Evolutionary conservation across 2,888 invertebrate species (phyloP).

Genomic region (Pediacus dermestoides): DNA sequence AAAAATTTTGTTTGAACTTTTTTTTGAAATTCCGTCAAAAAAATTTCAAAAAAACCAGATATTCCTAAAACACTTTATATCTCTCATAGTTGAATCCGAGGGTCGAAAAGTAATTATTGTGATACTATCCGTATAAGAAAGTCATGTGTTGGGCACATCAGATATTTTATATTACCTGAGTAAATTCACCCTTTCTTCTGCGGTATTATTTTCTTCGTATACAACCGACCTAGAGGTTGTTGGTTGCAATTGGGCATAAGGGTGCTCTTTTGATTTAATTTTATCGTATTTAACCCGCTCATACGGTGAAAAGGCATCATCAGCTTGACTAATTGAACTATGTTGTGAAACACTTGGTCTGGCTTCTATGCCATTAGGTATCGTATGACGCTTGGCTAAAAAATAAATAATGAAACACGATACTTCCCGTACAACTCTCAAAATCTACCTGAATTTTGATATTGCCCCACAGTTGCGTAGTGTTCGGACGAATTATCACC

Average conservation of each 20-base stretch:
- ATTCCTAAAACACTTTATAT: too few relatives aligned
- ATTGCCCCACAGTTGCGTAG: constrained; percentile 71
- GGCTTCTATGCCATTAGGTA: constrained; percentile 43
- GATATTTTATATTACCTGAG: constrained; percentile 35
- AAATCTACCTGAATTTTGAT: constrained; percentile 37
- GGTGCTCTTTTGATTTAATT: constrained; percentile 56
- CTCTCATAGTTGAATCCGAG: too few relatives aligned
- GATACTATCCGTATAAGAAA: too few relatives aligned
- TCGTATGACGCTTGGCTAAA: constrained; percentile 40
- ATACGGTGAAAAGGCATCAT: constrained; percentile 56
- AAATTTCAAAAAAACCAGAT: too few relatives aligned
- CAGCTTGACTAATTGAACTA: constrained; percentile 57
- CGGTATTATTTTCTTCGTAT: constrained; percentile 25
- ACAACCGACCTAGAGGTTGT: constrained; percentile 34
- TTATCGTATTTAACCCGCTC: constrained; percentile 66
- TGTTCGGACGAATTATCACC: constrained; percentile 80
- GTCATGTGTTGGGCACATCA: too few relatives aligned
- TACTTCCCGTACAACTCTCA: constrained; percentile 2
- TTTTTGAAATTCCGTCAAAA: too few relatives aligned
- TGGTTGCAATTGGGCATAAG: constrained; percentile 70
- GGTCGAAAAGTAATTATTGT: too few relatives aligned
- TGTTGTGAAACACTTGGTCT: constrained; percentile 59
- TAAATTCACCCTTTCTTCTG: constrained; percentile 34
- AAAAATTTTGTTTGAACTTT: too few relatives aligned
- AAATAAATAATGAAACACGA: constrained; percentile 10